Evolutionary conservation across 2,888 invertebrate genomes (phyloP), one percentile per base, ranked within the genome.

Genomic region (Pristionchus mayeri): DNA sequence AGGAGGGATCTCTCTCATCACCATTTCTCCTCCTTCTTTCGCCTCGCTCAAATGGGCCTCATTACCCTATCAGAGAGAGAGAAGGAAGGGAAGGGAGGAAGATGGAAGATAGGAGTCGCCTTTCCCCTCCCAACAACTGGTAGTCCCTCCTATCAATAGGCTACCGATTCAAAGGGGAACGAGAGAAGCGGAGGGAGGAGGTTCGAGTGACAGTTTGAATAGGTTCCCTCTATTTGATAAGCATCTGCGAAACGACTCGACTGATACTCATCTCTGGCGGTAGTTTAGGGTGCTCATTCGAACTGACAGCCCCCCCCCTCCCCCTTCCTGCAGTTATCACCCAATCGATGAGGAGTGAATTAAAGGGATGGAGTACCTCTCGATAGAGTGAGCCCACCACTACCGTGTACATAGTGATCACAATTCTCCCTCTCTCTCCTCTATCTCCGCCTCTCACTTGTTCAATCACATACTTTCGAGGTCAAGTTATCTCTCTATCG

Each of bases 381-480:
- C 63, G 37, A 71, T 71, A 24, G 71, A 71, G 71, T 40, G 71
- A 71, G 24, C 4, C 30, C 34, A n/a, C 67, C 21, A 13, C 40
- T 30, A 50, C 30, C 48, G 50, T 30, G 48, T 30, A 52, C 48
- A 50, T 37, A 78, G 40, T 48, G 78, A 78, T 52, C 78, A 78
- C 78, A 78, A 48, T 78, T 52, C 30, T 16, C 50, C 52, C 50
- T 16, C 30, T 30, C 48, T 50, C 48, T 50, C 48, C 21, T 48
- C 48, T 13, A 27, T 50, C 76, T 7, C 78, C 30, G 16, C 37
- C 67, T 71, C 71, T 50, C 78, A 78, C 78, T 78, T 78, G 78
- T 78, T 78, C 78, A 78, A 78, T 78, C 78, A 78, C 78, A 78
- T 78, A 78, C 78, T 78, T 78, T 78, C 78, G 78, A 78, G 78